Evolutionary conservation across 2,797 vertebrate species (phyloP).

Genomic region (Gallinago nigripennis): DNA sequence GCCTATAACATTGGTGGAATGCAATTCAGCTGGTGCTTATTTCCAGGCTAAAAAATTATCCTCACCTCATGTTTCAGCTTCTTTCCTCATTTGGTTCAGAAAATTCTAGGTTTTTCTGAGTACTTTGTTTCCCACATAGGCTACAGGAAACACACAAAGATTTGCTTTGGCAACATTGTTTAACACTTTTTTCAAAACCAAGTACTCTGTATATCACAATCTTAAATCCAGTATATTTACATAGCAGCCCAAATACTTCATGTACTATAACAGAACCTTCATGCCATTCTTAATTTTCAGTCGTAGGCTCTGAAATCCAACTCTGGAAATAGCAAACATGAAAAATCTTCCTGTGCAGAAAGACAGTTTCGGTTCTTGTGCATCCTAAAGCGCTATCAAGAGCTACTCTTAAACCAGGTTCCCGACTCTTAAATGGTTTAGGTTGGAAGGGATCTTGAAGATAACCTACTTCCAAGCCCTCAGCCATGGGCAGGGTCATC

Average conservation of each 20-base stretch:
- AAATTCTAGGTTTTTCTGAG: not conserved
- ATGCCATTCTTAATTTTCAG: not conserved
- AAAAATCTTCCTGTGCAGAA: not conserved
- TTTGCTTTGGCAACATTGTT: not conserved
- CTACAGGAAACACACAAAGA: rapidly evolving
- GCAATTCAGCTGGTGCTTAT: not conserved
- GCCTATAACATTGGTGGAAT: not conserved
- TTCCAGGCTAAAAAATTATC: not conserved
- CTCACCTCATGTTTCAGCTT: rapidly evolving
- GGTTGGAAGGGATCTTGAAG: not conserved
- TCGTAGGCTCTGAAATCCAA: not conserved
- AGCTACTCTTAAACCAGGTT: not conserved
- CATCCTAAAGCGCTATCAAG: rapidly evolving
- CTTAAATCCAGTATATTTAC: not conserved
- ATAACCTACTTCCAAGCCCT: not conserved
- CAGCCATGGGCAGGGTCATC: too few relatives aligned
- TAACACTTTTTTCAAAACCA: not conserved
- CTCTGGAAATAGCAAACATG: not conserved
- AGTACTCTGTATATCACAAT: not conserved
- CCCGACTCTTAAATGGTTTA: not conserved
- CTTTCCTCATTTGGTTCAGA: not conserved
- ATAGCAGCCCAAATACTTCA: not conserved
- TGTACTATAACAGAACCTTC: not conserved
- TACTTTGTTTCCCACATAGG: not conserved
- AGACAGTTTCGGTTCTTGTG: too few relatives aligned